Base-by-base conservation (phyloP, 2,888 invertebrate genomes). In the Andrena bicolor region DNA sequence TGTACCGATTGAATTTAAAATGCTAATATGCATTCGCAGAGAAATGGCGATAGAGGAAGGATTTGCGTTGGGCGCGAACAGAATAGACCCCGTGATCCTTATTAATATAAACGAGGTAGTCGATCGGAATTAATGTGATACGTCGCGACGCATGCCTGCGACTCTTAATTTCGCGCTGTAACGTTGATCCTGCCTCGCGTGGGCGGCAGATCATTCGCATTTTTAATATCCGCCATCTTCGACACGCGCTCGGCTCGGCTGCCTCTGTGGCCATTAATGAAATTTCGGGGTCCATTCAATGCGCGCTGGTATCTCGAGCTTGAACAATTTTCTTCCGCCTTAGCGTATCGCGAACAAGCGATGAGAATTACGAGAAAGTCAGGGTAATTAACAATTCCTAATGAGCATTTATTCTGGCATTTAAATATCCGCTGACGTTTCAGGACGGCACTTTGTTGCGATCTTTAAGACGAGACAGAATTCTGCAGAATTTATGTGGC, bases 1-100 rank as follows among this genome's bases (percentile, higher is more conserved):
- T 87, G 80, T 84, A 77, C 82, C 83, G 88, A 86, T 88, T 86
- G 72, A 85, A 87, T 88, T 87, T 87, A 83, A 88, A 88, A 88
- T 86, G 85, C 80, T 82, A 87, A 88, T 88, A 56, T 56, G 80
- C 70, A 84, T 10, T 68, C 68, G 66, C 60, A 83, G 72, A 88
- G 81, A 88, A 88, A 85, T 87, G 83, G 76, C 76, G 60, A 65
- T 58, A 76, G 56, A 56, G 70, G 64, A 76, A 26, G 35, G 35
- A 79, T 64, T 60, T 26, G 26, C 2, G n/a, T 28, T n/a, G 58
- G 30, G 5, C 32, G 35, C 20, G 58, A 10, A 49, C 10, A 26
- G 70, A 69, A 63, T 20, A 65, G 23, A 6, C 16, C 10, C 16
- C 28, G 49, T 32, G 13, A 56, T 66, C 41, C 10, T 60, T 49